Evolutionary conservation across 2,888 invertebrate species (phyloP), one percentile per base, ranked within the genome.

Genomic region (Xylota segnis): DNA sequence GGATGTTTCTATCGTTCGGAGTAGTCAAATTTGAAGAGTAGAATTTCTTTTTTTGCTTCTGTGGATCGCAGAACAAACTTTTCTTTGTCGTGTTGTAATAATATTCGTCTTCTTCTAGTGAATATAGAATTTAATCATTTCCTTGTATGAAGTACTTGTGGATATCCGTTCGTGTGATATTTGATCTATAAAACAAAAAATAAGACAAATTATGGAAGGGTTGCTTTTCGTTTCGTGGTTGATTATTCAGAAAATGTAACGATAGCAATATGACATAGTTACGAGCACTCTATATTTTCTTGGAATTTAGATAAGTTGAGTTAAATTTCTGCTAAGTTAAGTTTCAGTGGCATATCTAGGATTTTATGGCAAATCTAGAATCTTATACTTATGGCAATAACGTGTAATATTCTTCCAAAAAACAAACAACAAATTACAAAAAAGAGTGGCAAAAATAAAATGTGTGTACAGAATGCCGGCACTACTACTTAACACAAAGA

Each of bases 51-150:
- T 52, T 4, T 50, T 5, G 3, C 0, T 2, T 50, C 23, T 54
- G 52, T n/a, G 29, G 29, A 54, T 54, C 52, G 52, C n/a, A n/a
- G 4, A 54, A n/a, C 52, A 29, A 29, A 29, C n/a, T 54, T 6
- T 54, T 29, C 27, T 54, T 54, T 54, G 29, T 29, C 29, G n/a
- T 27, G 4, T n/a, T 16, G 16, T 18, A 50, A 12, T 50, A 50
- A 27, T 12, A 40, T 40, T 40, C 40, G 37, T 37, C 6, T 37
- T 10, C 37, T 37, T 37, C 10, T 40, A 40, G 4, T 2, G 40
- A 40, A 40, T 40, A 40, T n/a, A 40, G 4, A 40, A 40, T 40
- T n/a, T 40, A 40, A 40, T 12, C 4, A n/a, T 40, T 40, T 40
- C 40, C 40, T 40, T 40, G 1, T 40, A 0, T 40, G n/a, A 12